Conservation (phyloP, 1,140 invertebrate genomes). For the Drosophila sproati region DNA sequence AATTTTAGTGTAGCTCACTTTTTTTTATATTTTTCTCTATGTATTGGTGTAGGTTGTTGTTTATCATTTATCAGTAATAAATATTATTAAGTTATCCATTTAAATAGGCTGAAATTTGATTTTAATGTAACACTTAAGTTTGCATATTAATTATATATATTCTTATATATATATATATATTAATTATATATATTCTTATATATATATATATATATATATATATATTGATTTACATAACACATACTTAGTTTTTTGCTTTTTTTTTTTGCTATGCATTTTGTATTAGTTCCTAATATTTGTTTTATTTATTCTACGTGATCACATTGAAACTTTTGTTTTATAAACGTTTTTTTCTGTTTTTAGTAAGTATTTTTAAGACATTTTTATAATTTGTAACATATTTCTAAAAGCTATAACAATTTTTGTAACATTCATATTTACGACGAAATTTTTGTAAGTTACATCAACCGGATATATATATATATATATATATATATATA, state of each 20-base stretch:
- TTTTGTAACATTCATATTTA: conserved; percentile 58
- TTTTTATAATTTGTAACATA: conserved; percentile 64
- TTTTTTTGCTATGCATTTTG: conserved; percentile 71
- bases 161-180: conserved; percentile 20
- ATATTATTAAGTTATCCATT: conserved; percentile 23
- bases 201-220: conserved; percentile 20
- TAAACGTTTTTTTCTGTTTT: conserved; percentile 53
- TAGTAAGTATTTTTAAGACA: conserved; percentile 61
- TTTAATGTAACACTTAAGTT: conserved; percentile 40
- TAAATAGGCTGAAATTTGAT: conserved; percentile 44
- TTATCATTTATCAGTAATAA: conserved; percentile 24
- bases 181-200: conserved; percentile 27
- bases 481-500: neutral
- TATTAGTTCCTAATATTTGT: conserved; percentile 54
- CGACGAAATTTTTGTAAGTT: conserved; percentile 46
- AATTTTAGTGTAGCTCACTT: conserved; percentile 31
- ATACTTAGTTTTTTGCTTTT: conserved; percentile 9
- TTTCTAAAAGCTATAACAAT: conserved; percentile 71
- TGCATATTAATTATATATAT: conserved; percentile 12
- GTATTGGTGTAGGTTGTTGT: neutral
- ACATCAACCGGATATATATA: conserved; percentile 44
- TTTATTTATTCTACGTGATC: conserved; percentile 73
- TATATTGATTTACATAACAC: neutral
- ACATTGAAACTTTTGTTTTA: conserved; percentile 82
- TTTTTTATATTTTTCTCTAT: neutral